A percentile compares a stretch with the other conserved stretches of the same genome.
Evolutionary conservation across 2,113 vertebrate species (phyloP).

Genomic region (Oreochromis tanganicae): DNA sequence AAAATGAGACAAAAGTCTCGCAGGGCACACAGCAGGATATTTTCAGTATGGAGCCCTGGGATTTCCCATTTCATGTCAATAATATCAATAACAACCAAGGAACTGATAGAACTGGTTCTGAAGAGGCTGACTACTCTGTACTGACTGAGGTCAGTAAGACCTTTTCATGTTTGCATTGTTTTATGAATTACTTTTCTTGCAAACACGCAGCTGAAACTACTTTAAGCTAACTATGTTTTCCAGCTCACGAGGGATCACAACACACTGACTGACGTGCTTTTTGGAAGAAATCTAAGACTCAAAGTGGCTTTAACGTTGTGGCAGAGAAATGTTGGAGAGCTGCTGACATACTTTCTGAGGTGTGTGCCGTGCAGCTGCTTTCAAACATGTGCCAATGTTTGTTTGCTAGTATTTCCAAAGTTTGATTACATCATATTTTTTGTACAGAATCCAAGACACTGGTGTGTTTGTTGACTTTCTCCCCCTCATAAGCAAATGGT

Average conservation of each 20-base stretch:
- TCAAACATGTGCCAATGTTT: not conserved
- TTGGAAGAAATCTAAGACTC: constrained; percentile 85
- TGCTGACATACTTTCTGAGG: constrained; percentile 89
- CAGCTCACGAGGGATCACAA: constrained; percentile 87
- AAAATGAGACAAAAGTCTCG: constrained; percentile 79
- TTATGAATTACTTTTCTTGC: not conserved
- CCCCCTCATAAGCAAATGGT: constrained; percentile 89
- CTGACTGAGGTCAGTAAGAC: constrained; percentile 79
- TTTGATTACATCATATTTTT: not conserved
- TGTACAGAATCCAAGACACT: constrained; percentile 83
- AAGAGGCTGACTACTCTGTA: constrained; percentile 77
- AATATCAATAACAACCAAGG: constrained; percentile 73
- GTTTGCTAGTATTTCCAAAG: not conserved
- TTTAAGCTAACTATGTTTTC: not conserved
- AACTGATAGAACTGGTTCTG: constrained; percentile 76
- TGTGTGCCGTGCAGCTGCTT: constrained; percentile 25
- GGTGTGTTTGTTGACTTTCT: constrained; percentile 90
- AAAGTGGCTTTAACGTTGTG: constrained; percentile 90
- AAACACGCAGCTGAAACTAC: not conserved
- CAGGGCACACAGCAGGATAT: constrained; percentile 73
- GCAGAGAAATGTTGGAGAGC: constrained; percentile 86
- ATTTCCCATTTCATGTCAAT: constrained; percentile 70
- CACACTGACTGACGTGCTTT: constrained; percentile 85
- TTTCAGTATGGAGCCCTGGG: constrained; percentile 68
- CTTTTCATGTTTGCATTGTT: not conserved